These are phyloP conservation scores for Tetramorium alpestre DNA, from an alignment of 1,140 invertebrate genomes.

Conservation along the genomic window DNA sequence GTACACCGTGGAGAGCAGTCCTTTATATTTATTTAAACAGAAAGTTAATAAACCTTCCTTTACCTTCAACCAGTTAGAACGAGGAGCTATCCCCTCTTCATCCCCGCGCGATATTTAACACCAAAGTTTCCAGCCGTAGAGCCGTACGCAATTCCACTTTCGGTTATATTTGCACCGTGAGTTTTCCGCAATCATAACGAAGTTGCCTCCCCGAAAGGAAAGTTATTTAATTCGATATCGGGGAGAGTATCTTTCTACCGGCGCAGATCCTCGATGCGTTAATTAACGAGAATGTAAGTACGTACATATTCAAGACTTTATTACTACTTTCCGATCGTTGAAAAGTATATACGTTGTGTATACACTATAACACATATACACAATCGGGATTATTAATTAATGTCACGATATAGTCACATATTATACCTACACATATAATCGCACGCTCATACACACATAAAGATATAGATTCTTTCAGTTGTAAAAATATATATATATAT, in stretches of 20 bases:
- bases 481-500: background rate
- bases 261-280: conserved; percentile 9
- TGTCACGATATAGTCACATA: background rate
- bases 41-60: conserved; percentile 54
- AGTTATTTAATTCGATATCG: conserved; percentile 68
- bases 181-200: conserved; percentile 47
- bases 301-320: background rate
- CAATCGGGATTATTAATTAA: background rate
- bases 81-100: conserved; percentile 1
- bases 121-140: conserved; percentile 24
- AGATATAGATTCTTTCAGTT: background rate
- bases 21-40: conserved; percentile 62
- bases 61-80: conserved; percentile 28
- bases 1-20: conserved; percentile 33
- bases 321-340: background rate
- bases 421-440: background rate
- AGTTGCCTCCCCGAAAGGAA: conserved; percentile 14
- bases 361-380: background rate
- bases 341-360: background rate
- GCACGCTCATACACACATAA: background rate
- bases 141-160: conserved; percentile 39
- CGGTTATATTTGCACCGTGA: conserved; percentile 48
- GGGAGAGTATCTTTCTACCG: conserved; percentile 20
- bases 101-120: conserved; percentile 52
- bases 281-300: conserved; percentile 51